Conservation (phyloP, 1,140 invertebrate species). For the Carcinoscorpius rotundicauda region DNA sequence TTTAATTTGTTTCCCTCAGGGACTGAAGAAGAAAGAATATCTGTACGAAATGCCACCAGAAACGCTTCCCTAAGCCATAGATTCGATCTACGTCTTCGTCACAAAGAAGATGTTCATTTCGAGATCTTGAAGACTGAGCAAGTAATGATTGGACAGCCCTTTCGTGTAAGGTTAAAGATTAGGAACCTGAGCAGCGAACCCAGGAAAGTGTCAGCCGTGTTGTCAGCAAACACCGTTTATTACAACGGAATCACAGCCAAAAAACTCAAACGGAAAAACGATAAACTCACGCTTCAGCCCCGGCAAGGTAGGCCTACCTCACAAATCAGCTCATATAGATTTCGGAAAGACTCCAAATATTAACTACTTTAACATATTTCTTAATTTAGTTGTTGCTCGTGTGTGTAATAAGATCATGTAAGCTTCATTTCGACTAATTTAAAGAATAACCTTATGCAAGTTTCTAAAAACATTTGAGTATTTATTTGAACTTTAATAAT, state of each 20-base stretch:
- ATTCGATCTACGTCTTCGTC: conserved; percentile 35
- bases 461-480: too few species aligned
- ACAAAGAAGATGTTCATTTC: conserved; percentile 70
- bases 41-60: conserved; percentile 58
- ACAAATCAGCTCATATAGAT: too few species aligned
- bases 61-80: conserved; percentile 2
- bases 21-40: conserved; percentile 54
- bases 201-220: conserved; percentile 47
- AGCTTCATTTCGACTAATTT: too few species aligned
- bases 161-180: conserved; percentile 32
- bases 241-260: conserved; percentile 59
- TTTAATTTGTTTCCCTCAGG: conserved; percentile 6
- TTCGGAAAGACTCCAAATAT: too few species aligned
- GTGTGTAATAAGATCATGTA: too few species aligned
- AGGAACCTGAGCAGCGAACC: conserved; percentile 37
- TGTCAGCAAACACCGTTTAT: conserved; percentile 54
- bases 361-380: too few species aligned
- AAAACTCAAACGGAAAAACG: conserved; percentile 51
- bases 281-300: conserved; percentile 19
- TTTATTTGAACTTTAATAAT: too few species aligned
- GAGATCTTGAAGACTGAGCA: conserved; percentile 70
- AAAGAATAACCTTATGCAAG: too few species aligned
- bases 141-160: conserved; percentile 72
- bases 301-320: conserved; percentile 18
- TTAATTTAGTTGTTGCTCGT: too few species aligned